These are phyloP conservation scores for Dromius quadrimaculatus DNA, from an alignment of 2,888 invertebrate genomes.

Conservation along the genomic window DNA sequence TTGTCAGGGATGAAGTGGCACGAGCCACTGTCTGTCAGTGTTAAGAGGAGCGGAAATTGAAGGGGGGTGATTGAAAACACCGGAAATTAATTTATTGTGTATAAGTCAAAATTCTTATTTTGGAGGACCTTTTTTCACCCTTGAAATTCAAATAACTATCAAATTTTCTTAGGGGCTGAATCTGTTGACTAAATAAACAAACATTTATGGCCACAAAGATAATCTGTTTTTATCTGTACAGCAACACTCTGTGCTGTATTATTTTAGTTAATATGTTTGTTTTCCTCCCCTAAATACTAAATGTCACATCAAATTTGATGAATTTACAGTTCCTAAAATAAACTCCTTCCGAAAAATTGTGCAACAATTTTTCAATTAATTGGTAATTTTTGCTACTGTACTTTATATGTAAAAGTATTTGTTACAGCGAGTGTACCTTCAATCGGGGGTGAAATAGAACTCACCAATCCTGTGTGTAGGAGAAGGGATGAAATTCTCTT, in stretches of 20 bases:
- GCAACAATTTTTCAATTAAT: not conserved
- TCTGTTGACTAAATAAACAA: not conserved
- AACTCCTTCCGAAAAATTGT: not conserved
- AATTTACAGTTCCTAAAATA: no score
- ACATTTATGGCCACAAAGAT: no score
- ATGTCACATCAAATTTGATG: no score
- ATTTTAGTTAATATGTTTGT: no score
- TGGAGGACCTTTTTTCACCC: no score
- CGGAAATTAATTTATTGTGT: not conserved
- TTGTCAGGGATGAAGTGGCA: not conserved
- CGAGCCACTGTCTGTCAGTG: not conserved
- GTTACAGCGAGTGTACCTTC: conserved; percentile 34
- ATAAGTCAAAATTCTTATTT: not conserved
- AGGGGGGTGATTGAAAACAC: not conserved
- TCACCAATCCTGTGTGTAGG: conserved; percentile 27
- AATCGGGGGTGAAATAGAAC: conserved; percentile 27
- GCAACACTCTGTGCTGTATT: no score
- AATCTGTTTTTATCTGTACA: no score
- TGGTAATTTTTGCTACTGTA: not conserved
- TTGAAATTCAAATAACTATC: no score
- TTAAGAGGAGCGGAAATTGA: not conserved
- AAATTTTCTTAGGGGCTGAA: no score
- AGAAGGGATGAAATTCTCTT: conserved; percentile 32
- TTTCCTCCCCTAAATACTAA: no score
- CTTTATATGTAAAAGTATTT: conserved; percentile 19